These are phyloP conservation scores for Centropristis striata DNA, from an alignment of 2,113 vertebrate species.

Conservation along the genomic window DNA sequence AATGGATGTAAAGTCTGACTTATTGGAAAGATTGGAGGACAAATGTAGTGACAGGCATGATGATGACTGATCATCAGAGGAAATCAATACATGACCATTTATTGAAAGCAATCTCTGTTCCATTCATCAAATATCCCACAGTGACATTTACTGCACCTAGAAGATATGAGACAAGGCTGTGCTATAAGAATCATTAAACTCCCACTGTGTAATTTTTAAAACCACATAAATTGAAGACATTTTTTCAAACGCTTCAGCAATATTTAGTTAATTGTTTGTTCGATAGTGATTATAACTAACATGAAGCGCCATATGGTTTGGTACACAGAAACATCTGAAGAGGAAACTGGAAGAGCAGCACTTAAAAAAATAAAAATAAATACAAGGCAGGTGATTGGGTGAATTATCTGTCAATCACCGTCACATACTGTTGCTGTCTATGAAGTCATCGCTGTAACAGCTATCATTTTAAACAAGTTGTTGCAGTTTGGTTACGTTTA, in stretches of 20 bases:
- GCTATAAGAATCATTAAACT: conserved; percentile 20
- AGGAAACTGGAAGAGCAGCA: too few species aligned
- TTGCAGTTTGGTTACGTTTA: too few species aligned
- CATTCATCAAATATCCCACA: conserved; percentile 40
- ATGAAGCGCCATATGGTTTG: too few species aligned
- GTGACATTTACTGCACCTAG: conserved; percentile 42
- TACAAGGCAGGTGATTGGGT: too few species aligned
- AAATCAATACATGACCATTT: conserved; percentile 43
- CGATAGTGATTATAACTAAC: neutral
- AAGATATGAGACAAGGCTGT: neutral
- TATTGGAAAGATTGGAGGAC: conserved; percentile 22
- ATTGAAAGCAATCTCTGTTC: conserved; percentile 17
- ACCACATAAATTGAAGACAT: neutral
- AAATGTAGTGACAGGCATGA: conserved; percentile 28
- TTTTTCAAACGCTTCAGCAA: neutral
- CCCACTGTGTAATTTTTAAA: neutral
- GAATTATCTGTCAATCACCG: too few species aligned
- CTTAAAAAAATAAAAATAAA: too few species aligned
- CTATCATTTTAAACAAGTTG: too few species aligned
- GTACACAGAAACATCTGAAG: too few species aligned
- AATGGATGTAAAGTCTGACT: conserved; percentile 29
- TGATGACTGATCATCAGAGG: conserved; percentile 16
- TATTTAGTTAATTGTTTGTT: neutral
- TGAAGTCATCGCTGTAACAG: too few species aligned
- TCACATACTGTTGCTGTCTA: too few species aligned